A percentile compares a stretch with the other conserved stretches of the same genome.
Conservation (phyloP, 1,140 invertebrate species). For the Carcinoscorpius rotundicauda region DNA sequence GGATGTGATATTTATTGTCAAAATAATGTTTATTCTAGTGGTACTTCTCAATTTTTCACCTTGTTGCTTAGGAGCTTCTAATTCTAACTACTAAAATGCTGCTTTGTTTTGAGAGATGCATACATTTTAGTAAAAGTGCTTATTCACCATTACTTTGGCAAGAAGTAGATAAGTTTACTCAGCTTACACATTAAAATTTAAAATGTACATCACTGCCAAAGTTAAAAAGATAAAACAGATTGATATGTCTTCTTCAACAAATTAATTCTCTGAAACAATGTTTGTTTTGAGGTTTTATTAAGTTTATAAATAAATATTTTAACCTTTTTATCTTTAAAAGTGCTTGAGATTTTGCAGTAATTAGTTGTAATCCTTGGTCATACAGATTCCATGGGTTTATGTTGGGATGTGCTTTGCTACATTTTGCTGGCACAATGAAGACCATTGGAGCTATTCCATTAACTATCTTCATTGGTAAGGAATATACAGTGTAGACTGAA, state of each 20-base stretch:
- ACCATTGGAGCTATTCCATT: constrained; percentile 99
- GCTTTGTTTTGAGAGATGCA: too few species aligned
- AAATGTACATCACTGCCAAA: too few species aligned
- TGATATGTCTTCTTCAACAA: constrained; percentile 14
- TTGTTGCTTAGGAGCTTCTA: too few species aligned
- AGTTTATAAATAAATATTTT: neutral
- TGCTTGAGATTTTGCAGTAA: neutral
- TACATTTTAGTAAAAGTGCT: too few species aligned
- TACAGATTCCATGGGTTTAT: constrained; percentile 82
- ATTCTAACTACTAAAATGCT: too few species aligned
- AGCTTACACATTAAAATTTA: too few species aligned
- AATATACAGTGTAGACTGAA: too few species aligned
- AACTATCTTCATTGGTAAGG: constrained; percentile 83
- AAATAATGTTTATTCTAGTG: too few species aligned
- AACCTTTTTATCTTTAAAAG: neutral
- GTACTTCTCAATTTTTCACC: too few species aligned
- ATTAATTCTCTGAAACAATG: constrained; percentile 8
- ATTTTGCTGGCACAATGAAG: constrained; percentile 99
- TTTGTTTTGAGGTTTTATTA: neutral
- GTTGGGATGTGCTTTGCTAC: constrained; percentile 99
- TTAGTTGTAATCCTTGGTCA: neutral
- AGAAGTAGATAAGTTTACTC: too few species aligned
- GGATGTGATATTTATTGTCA: too few species aligned
- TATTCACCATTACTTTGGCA: too few species aligned
- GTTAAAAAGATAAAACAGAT: neutral